Percentiles rank a stretch among this genome's conserved stretches.
Conservation (phyloP, 2,888 invertebrate genomes). For the Sycophila texana region DNA sequence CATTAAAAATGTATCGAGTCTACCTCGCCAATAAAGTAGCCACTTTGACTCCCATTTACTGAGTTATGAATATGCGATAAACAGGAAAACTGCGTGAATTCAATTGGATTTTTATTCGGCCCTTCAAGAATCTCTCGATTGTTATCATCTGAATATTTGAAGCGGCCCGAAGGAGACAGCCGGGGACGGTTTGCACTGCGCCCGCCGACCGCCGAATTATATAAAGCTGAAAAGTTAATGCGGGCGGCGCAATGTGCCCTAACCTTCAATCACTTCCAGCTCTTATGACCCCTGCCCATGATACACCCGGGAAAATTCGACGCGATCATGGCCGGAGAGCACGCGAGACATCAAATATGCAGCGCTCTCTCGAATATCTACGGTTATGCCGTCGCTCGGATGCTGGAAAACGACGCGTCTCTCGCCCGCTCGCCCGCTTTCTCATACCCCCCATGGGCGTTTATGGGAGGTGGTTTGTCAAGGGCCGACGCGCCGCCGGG, state of each 20-base stretch:
- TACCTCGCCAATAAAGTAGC: no score
- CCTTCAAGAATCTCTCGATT: no score
- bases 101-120: no score
- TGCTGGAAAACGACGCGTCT: constrained; percentile 58
- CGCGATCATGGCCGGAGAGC: constrained; percentile 70
- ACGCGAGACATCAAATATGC: constrained; percentile 74
- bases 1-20: no score
- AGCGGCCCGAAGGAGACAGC: not conserved
- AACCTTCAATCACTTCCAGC: constrained; percentile 75
- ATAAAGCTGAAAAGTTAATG: constrained; percentile 75
- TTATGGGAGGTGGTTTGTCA: constrained; percentile 71
- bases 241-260: constrained; percentile 65
- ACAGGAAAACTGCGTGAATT: no score
- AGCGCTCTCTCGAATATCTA: constrained; percentile 72
- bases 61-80: no score
- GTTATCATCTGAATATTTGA: not conserved
- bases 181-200: not conserved
- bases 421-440: constrained; percentile 43
- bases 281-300: constrained; percentile 72
- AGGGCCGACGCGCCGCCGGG: constrained; percentile 61
- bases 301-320: constrained; percentile 74
- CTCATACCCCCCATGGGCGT: constrained; percentile 48
- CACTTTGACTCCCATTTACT: no score
- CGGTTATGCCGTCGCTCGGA: constrained; percentile 69
- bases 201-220: constrained; percentile 65